phyloP scores from a whole-genome alignment of 2,797 vertebrate species.

The Oceanodroma leucorhoa region DNA sequence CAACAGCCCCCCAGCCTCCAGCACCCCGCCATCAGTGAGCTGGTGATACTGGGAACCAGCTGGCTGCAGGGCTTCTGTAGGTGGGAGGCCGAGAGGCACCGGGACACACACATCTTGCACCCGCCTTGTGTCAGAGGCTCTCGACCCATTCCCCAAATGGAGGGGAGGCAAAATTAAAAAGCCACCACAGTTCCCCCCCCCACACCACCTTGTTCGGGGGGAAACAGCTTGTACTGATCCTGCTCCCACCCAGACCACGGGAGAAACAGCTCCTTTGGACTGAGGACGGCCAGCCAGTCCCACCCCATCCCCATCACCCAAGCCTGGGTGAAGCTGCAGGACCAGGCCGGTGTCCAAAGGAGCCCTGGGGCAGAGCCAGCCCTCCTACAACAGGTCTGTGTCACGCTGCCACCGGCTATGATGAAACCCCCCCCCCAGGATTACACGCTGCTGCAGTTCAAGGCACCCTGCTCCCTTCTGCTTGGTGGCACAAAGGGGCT shows the following conservation, averaged over 20 bases:
- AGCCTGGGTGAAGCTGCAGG: not conserved
- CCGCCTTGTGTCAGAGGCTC: not conserved
- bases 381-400: not conserved
- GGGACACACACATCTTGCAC: not conserved
- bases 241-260: fast-evolving
- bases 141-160: not conserved
- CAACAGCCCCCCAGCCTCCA: not conserved
- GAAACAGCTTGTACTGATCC: not conserved
- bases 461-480: not conserved
- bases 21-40: not conserved
- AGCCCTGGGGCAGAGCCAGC: not conserved
- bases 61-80: not conserved
- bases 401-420: not conserved
- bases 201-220: too few species aligned
- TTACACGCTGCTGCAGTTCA: not conserved
- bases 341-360: not conserved
- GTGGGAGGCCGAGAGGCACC: not conserved
- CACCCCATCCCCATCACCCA: not conserved
- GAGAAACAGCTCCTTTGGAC: not conserved
- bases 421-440: not conserved
- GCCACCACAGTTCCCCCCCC: not conserved
- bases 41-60: not conserved
- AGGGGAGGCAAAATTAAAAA: not conserved
- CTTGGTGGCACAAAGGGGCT: not conserved
- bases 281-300: not conserved